Evolutionary conservation across 2,888 invertebrate genomes (phyloP).

Genomic region (Rotaria sp.): DNA sequence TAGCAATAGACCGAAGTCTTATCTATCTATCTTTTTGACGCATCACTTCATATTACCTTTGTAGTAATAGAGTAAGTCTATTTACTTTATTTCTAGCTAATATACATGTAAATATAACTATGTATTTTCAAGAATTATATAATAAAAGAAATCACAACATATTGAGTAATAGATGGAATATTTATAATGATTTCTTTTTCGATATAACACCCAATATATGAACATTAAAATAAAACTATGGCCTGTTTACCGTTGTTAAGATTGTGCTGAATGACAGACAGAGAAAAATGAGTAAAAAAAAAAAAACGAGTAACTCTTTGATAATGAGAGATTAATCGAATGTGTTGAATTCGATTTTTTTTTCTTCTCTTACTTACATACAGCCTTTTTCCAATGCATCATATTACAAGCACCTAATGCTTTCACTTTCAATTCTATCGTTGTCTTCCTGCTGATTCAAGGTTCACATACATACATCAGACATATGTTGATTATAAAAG

Average conservation of each 20-base stretch:
- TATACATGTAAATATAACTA: background rate
- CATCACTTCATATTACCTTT: background rate
- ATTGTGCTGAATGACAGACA: background rate
- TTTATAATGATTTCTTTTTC: background rate
- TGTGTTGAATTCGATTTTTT: background rate
- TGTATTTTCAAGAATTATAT: too few relatives aligned
- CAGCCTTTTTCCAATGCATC: background rate
- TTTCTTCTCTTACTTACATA: background rate
- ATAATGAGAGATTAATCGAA: background rate
- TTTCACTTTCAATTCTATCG: background rate
- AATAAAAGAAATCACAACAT: background rate
- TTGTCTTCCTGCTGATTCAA: background rate
- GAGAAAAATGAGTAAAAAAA: background rate
- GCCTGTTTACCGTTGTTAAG: background rate
- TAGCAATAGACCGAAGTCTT: background rate
- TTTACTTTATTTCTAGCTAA: background rate
- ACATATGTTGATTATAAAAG: background rate
- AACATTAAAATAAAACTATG: background rate
- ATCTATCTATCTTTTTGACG: background rate
- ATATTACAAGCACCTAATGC: background rate
- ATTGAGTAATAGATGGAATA: background rate
- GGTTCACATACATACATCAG: background rate
- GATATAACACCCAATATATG: background rate
- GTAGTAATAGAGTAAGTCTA: background rate
- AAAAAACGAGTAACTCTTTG: background rate